Percentiles rank a stretch among this genome's conserved stretches.
These are phyloP conservation scores for Megastigmus dorsalis DNA, from an alignment of 2,888 invertebrate species.

Conservation along the genomic window DNA sequence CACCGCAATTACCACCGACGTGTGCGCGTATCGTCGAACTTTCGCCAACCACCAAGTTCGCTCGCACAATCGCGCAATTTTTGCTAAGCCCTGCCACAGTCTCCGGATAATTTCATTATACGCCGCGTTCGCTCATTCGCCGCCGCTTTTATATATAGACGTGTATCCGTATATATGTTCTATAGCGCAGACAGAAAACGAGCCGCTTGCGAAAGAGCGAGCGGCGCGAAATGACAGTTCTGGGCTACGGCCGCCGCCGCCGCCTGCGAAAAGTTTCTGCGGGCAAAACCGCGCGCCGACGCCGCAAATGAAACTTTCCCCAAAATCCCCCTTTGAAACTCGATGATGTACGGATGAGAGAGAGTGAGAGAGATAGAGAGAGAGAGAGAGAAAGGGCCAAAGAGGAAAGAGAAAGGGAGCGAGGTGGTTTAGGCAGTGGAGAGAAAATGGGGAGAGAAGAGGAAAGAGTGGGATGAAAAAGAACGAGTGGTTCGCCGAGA, in stretches of 20 bases:
- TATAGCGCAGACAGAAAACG: too few relatives aligned
- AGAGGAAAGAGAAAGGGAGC: not conserved
- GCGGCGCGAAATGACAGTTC: too few relatives aligned
- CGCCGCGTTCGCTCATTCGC: too few relatives aligned
- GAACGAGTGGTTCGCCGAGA: too few relatives aligned
- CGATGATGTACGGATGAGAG: slow-evolving; percentile 5
- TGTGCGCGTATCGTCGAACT: too few relatives aligned
- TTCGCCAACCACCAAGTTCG: too few relatives aligned
- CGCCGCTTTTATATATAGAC: not conserved
- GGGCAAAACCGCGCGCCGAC: slow-evolving; percentile 16
- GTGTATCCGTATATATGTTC: not conserved
- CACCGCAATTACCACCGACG: too few relatives aligned
- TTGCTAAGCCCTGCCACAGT: too few relatives aligned
- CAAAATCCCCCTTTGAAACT: slow-evolving; percentile 24
- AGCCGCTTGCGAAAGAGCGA: not conserved
- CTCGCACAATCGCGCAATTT: too few relatives aligned
- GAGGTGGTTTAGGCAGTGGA: too few relatives aligned
- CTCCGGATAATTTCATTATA: too few relatives aligned
- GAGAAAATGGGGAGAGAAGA: not conserved
- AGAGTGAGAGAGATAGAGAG: not conserved
- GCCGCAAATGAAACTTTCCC: slow-evolving; percentile 32
- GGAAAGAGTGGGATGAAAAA: not conserved
- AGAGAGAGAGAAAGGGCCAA: not conserved
- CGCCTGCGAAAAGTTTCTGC: slow-evolving; percentile 22
- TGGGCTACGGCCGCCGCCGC: too few relatives aligned